Evolutionary conservation across 2,113 vertebrate species (phyloP), one percentile per base, ranked within the genome.

Genomic region (Xyrauchen texanus): DNA sequence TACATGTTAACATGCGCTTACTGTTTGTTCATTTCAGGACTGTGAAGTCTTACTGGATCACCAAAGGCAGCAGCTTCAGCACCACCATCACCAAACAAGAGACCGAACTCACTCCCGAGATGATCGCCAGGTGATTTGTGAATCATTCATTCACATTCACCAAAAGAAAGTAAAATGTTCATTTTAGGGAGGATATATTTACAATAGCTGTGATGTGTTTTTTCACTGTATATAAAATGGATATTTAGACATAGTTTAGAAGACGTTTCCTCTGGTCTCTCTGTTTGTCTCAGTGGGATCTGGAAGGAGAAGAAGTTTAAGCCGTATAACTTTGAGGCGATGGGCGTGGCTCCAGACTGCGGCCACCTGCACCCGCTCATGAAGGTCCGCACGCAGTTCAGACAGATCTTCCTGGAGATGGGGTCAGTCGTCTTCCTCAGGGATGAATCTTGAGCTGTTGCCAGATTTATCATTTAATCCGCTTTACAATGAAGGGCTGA

Each of bases 361-460:
- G 97, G 97, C 0, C 97, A 98, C 87, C 91, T 98, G 44, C 97
- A 98, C 84, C 96, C 97, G 0, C 88, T 98, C 78, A 89, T 98
- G 88, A 98, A 98, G 86, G 96, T 98, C 83, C 96, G 96, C 64
- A 95, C 95, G 0, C 94, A 98, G 90, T 96, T 98, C 89, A 91
- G 96, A 9, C 97, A 98, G 91, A 98, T 98, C 92, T 98, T 98
- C 92, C 91, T 98, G 86, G 97, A 98, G 87, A 97, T 98, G 96
- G 97, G 97, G 96, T 98, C 89, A 94, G 95, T 85, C 9, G 4
- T 34, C 21, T 34, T 34, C 45, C 12, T 42, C 12, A 69, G 66
- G 21, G 6, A 7, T 6, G 13, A 42, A 55, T 15, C n/a, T 3
- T 15, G 13, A 49, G 7, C n/a, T 55, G 13, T 57, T 6, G 2